Evolutionary conservation across 2,797 vertebrate species (phyloP), one percentile per base, ranked within the genome.

Genomic region (Takifugu rubripes): DNA sequence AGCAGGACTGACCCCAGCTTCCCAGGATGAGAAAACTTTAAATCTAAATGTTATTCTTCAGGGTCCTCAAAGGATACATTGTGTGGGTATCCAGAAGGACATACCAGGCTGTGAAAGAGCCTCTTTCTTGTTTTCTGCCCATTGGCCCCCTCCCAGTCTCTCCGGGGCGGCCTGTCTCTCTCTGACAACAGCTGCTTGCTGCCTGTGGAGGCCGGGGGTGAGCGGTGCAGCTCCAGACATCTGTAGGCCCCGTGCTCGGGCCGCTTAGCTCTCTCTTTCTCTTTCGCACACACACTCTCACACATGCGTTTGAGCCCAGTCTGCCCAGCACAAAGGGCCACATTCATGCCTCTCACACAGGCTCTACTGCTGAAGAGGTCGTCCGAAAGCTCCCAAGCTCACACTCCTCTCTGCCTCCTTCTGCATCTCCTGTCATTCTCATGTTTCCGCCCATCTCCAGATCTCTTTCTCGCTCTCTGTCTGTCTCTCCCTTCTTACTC

Each of bases 21-120:
- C 83, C 84, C 79, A 84, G 88, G 88, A 90, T 88, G 89, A 89
- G 88, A 90, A 89, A 90, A 91, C 84, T 85, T 90, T 88, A 84
- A 92, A 89, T 90, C 88, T 90, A 90, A 92, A 91, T 91, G 90
- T 92, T 92, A 90, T 92, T 90, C 91, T 92, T 92, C 84, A 88
- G 81, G 61, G 84, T 81, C 83, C 88, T 92, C 89, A 92, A 92
- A 92, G 91, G 87, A 86, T 84, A 92, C 90, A 92, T 92, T 92
- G 91, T 92, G 89, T 83, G 77, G 77, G 79, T 84, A 87, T 91
- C 89, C 90, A 91, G 87, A 91, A 91, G 88, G 88, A 91, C 90
- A 90, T 88, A 90, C 86, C 87, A 90, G 86, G 72, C 87, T 85
- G 82, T 92, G 89, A 92, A 92, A 91, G 90, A 89, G 87, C 70